Base-by-base conservation (phyloP, 2,113 vertebrate genomes). In the Poecilia latipinna region DNA sequence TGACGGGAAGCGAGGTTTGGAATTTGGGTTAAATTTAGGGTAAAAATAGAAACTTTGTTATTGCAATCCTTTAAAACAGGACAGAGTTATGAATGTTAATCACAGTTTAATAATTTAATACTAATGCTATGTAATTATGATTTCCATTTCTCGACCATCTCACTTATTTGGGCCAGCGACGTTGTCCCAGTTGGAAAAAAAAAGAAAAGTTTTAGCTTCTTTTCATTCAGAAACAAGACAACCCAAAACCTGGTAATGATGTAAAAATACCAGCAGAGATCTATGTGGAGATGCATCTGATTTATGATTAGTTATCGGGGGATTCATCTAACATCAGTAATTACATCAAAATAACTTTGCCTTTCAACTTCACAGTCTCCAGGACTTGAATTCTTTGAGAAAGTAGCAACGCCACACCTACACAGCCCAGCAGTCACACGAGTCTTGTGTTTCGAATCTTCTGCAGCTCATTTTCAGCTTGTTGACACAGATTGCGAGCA, bases 381-480 rank as follows among this genome's bases (percentile, higher is more conserved):
- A 65, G n/a, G 37, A 64, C 66, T 70, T 77, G 39, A 35, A 65
- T 66, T n/a, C 7, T 19, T 13, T 42, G 35, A 35, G 32, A 32
- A 71, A 67, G 60, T 31, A 66, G 28, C 35, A 37, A 44, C 35
- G 11, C 35, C 1, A 33, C 57, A 62, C 37, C 33, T 37, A 8
- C 57, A 19, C 26, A 4, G n/a, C 19, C 4, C 17, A 3, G 0
- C 48, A 44, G 54, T 19, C 28, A 48, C 28, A 61, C 3, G 29
- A 29, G 29, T 29, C 29, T 29, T 29, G 28, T 13, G n/a, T 62
- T 28, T 39, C 24, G 10, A 33, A 35, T 71, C 35, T 28, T 2
- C 31, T 65, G 68, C 68, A n/a, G 24, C 61, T 75, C 4, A 29
- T 61, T 61, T 61, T 39, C 48, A 57, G 29, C 31, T 28, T 66